Conservation (phyloP, 30 jellyfish, hydroid and myxozoan genomes). For the Chironex yamaguchii region DNA sequence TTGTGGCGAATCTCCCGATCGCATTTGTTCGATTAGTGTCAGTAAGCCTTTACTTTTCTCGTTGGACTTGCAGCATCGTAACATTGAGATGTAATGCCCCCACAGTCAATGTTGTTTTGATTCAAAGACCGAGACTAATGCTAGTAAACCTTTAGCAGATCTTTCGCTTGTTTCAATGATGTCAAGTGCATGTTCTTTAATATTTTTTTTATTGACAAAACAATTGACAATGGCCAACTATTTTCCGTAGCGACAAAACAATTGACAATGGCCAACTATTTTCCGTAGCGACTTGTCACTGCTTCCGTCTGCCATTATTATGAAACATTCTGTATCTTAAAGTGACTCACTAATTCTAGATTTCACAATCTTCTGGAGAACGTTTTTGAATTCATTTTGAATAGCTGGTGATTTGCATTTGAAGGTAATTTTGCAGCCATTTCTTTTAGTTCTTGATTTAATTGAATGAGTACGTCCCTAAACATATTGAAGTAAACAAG, state of each 20-base stretch:
- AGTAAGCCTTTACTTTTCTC: conserved; percentile 35
- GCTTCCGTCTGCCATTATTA: conserved; percentile 27
- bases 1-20: conserved; percentile 42
- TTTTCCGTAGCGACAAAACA: neutral
- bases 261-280: conserved; percentile 10
- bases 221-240: neutral
- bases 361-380: neutral
- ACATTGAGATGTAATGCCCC: conserved; percentile 26
- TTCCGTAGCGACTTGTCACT: conserved; percentile 12
- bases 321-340: conserved; percentile 3
- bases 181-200: conserved; percentile 33
- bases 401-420: conserved; percentile 35
- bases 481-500: conserved; percentile 31
- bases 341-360: neutral
- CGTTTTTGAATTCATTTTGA: conserved; percentile 36
- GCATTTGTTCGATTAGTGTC: conserved; percentile 29
- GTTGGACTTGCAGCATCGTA: conserved; percentile 42
- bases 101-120: neutral
- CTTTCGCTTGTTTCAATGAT: conserved; percentile 18
- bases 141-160: too few species aligned
- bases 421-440: conserved; percentile 27
- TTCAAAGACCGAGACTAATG: neutral
- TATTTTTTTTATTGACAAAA: neutral
- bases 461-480: neutral
- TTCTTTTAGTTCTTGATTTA: conserved; percentile 7